A percentile compares a stretch with the other conserved stretches of the same genome.
Conservation (phyloP, 2,888 invertebrate genomes). For the Portevinia maculata region DNA sequence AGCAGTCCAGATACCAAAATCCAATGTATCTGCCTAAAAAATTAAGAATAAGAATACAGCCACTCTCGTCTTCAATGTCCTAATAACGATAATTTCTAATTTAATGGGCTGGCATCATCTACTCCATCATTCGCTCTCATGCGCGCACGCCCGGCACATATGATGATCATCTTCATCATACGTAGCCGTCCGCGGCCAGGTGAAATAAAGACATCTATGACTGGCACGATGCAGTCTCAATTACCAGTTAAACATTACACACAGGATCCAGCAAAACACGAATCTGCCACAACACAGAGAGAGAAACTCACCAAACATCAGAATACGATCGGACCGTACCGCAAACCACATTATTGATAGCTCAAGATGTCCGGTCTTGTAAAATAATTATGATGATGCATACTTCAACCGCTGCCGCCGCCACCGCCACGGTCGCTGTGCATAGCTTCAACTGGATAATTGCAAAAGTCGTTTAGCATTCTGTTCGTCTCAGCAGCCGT, state of each 20-base stretch:
- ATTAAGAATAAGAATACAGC: background rate
- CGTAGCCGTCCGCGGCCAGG: constrained; percentile 2
- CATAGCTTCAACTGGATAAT: constrained; percentile 68
- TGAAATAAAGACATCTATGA: constrained; percentile 68
- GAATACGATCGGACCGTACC: constrained; percentile 56
- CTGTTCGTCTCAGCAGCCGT: constrained; percentile 50
- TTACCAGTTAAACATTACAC: constrained; percentile 64
- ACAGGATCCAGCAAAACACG: constrained; percentile 47
- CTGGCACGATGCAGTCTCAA: constrained; percentile 69
- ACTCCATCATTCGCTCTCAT: constrained; percentile 60
- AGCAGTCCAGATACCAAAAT: background rate
- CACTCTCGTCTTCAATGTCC: constrained; percentile 40
- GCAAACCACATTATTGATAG: constrained; percentile 72
- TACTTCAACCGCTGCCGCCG: constrained; percentile 50
- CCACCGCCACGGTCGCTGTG: constrained; percentile 21
- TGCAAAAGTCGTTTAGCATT: constrained; percentile 74
- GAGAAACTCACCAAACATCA: constrained; percentile 68
- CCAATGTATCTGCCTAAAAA: background rate
- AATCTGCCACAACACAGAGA: constrained; percentile 12
- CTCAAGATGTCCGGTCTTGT: constrained; percentile 74
- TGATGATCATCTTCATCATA: constrained; percentile 52
- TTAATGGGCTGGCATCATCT: constrained; percentile 65
- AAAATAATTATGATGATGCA: constrained; percentile 74
- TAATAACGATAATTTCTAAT: constrained; percentile 69
- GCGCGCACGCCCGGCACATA: constrained; percentile 35